These are phyloP conservation scores for Cyrtorhinus lividipennis DNA, from an alignment of 1,140 invertebrate genomes.

Conservation along the genomic window DNA sequence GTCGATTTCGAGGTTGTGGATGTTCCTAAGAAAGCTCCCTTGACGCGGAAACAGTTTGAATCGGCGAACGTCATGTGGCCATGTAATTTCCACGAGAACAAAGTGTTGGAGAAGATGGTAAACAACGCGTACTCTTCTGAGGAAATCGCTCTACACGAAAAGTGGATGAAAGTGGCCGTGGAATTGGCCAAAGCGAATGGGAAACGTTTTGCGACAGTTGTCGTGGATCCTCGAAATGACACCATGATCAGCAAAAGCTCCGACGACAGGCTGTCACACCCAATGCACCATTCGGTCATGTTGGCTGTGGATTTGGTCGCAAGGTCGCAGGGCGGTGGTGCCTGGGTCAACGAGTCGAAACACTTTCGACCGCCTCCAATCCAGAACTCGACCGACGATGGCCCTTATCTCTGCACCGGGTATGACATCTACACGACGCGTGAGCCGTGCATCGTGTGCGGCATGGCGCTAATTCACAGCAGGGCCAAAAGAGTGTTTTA, in stretches of 20 bases:
- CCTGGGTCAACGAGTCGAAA: slow-evolving; percentile 34
- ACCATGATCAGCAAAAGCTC: slow-evolving; percentile 49
- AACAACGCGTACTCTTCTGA: slow-evolving; percentile 44
- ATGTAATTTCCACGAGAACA: slow-evolving; percentile 68
- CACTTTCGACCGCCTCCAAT: background rate
- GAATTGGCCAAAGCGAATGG: slow-evolving; percentile 28
- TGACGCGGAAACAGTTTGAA: slow-evolving; percentile 50
- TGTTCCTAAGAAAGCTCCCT: slow-evolving; percentile 45
- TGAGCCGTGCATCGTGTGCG: slow-evolving; percentile 87
- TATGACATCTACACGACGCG: slow-evolving; percentile 69
- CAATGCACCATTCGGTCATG: slow-evolving; percentile 74
- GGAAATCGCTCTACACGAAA: slow-evolving; percentile 42
- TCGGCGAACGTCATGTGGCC: slow-evolving; percentile 55
- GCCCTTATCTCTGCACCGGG: slow-evolving; percentile 75
- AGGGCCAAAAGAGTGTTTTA: slow-evolving; percentile 72
- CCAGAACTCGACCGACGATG: slow-evolving; percentile 21
- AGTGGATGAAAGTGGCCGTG: slow-evolving; percentile 45
- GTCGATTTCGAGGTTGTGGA: slow-evolving; percentile 35
- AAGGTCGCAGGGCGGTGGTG: slow-evolving; percentile 61
- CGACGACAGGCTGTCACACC: slow-evolving; percentile 44
- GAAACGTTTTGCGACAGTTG: slow-evolving; percentile 38
- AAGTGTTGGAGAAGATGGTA: slow-evolving; percentile 47
- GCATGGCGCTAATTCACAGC: slow-evolving; percentile 86
- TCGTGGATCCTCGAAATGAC: slow-evolving; percentile 48
- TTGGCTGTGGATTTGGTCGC: slow-evolving; percentile 73